Evolutionary conservation across 1,140 invertebrate species (phyloP).

Genomic region (Pinna nobilis): DNA sequence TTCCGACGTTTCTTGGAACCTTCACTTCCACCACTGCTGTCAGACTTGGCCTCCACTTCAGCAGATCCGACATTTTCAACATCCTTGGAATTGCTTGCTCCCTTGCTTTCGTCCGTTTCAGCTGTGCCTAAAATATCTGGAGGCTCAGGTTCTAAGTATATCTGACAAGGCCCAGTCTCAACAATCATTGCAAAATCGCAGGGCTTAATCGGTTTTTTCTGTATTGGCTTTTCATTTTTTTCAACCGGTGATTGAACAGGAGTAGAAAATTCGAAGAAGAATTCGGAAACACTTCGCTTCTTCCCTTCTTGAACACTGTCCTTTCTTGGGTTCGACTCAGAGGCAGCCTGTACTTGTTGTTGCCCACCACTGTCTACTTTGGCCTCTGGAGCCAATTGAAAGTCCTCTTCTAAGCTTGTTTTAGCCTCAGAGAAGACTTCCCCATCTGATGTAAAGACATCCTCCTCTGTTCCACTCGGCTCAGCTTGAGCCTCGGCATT

Average conservation of each 20-base stretch:
- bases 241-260: neutral
- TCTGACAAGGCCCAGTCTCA: slow-evolving; percentile 13
- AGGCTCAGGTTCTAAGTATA: slow-evolving; percentile 16
- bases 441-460: no score
- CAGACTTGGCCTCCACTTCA: neutral
- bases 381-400: no score
- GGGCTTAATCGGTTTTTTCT: slow-evolving; percentile 8
- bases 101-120: neutral
- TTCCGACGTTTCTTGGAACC: neutral
- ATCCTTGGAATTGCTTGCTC: neutral
- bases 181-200: slow-evolving; percentile 16
- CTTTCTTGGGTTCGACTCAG: neutral
- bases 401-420: no score
- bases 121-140: neutral
- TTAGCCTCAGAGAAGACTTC: no score
- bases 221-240: neutral
- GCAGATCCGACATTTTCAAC: neutral
- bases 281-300: no score
- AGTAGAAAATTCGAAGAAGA: no score
- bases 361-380: neutral
- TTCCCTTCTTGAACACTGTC: neutral
- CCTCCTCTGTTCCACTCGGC: no score
- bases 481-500: no score
- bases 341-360: neutral
- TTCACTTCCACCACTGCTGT: neutral